These are phyloP conservation scores for Paedocypris sp. DNA, from an alignment of 2,113 vertebrate species.

Conservation along the genomic window DNA sequence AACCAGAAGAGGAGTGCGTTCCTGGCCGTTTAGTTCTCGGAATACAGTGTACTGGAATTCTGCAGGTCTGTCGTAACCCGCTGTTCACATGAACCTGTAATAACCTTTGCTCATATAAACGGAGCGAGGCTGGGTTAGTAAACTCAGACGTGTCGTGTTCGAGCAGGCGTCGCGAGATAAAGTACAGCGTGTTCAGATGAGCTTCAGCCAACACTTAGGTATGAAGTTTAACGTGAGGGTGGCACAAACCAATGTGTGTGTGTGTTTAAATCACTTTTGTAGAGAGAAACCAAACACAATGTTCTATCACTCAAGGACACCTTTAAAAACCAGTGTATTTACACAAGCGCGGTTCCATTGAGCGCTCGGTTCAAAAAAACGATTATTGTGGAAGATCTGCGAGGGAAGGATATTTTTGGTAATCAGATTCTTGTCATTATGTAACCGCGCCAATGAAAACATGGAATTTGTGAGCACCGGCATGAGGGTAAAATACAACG, in stretches of 20 bases:
- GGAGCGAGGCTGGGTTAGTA: neutral
- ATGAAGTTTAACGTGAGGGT: conserved; percentile 27
- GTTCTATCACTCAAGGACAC: neutral
- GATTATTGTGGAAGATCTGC: neutral
- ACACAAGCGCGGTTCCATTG: neutral
- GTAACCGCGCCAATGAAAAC: neutral
- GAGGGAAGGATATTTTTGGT: neutral
- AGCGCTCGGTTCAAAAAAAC: neutral
- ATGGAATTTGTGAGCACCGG: neutral
- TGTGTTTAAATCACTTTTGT: too few relatives aligned
- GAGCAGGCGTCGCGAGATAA: neutral
- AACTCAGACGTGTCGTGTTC: too few relatives aligned
- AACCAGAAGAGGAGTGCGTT: neutral
- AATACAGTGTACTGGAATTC: neutral
- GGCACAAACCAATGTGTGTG: neutral
- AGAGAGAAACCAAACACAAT: neutral
- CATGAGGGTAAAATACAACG: neutral
- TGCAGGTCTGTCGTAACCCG: neutral
- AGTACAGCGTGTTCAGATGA: conserved; percentile 22
- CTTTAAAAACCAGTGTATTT: neutral
- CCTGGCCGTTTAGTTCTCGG: neutral
- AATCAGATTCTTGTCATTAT: too few relatives aligned
- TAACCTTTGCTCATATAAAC: neutral
- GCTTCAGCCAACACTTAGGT: conserved; percentile 5
- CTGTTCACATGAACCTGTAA: neutral